Evolutionary conservation across 2,888 invertebrate species (phyloP), one percentile per base, ranked within the genome.

Genomic region (Ichneumoninae sp.): DNA sequence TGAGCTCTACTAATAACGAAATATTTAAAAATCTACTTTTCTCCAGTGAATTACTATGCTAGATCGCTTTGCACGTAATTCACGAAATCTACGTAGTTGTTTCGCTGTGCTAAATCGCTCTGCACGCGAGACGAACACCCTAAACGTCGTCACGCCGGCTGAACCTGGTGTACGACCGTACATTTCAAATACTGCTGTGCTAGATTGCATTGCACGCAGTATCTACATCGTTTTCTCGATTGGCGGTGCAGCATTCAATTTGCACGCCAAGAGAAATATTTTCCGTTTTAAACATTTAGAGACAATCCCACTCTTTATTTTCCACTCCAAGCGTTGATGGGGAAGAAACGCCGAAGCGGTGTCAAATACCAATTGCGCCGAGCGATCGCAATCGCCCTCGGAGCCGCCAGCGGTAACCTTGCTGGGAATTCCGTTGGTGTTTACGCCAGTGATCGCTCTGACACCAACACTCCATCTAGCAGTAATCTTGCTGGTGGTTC

Each of bases 201-300:
- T 60, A 60, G 60, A 60, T 60, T 60, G 60, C 60, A 13, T 60
- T 60, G 60, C 60, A 60, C 60, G 26, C 60, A 13, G 26, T 13
- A 60, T 3, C 13, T 5, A 22, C 22, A 22, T 22, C 22, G 0
- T 22, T 26, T 26, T 13, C 26, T 7, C 26, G 10, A 22, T 10
- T 10, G 60, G 26, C 26, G 13, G 26, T 60, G 26, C 60, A 60
- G 60, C n/a, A 60, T 30, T 2, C 19, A 26, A 8, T 60, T 60
- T 60, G 22, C 22, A 26, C 60, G 60, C 60, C 60, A 19, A 3
- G 26, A 4, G 10, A 60, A 30, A 30, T 13, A 60, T 22, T 60
- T 60, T 57, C 57, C 13, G 8, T 19, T 7, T 26, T 3, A 30
- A 60, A 6, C 13, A 22, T 30, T 26, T 26, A 22, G 13, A 4